Base-by-base conservation (phyloP, 1,140 invertebrate species). In the Meteorus sp. region DNA sequence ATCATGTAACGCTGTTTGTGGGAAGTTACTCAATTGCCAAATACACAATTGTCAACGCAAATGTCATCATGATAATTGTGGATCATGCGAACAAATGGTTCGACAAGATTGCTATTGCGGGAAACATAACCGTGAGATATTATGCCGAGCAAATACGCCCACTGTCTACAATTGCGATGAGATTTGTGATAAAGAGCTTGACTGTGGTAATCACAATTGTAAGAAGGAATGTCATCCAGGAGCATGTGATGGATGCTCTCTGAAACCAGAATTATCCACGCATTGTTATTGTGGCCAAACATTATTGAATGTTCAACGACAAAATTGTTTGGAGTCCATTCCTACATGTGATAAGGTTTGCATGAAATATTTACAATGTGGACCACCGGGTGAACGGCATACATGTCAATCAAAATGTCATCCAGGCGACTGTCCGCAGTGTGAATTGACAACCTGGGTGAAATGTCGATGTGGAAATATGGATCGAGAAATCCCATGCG, bases 381-480 rank as follows among this genome's bases (percentile, higher is more conserved):
- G 95, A 1, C 88, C 89, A 44, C 79, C 85, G 47, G 85, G 86
- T 84, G 75, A 82, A 64, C 86, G 82, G 25, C 95, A 98, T 73
- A 75, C 66, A 0, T 98, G 96, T 75, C 70, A 81, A 43, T 75
- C 76, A 9, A 74, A 78, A 9, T 98, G 96, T 76, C 96, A 98
- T 68, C 75, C 83, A 70, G 92, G 89, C 0, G 79, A 85, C 8
- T 99, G 97, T 75, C 89, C 90, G 5, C 84, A 86, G 0, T 99
- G 97, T 69, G 84, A 87, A 11, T 84, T 89, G 15, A 86, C 84
- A 11, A 94, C 93, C 0, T 73, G 85, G 1, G 84, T 96, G 0
- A 86, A 85, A 51, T 98, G 97, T 71, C 87, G 93, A n/a, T 99
- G 97, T 77, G 92, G 92, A n/a, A 85, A 88, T 68, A 90, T 90